A percentile compares a stretch with the other conserved stretches of the same genome.
These are phyloP conservation scores for Prionace glauca DNA, from an alignment of 2,797 vertebrate genomes.

Conservation along the genomic window DNA sequence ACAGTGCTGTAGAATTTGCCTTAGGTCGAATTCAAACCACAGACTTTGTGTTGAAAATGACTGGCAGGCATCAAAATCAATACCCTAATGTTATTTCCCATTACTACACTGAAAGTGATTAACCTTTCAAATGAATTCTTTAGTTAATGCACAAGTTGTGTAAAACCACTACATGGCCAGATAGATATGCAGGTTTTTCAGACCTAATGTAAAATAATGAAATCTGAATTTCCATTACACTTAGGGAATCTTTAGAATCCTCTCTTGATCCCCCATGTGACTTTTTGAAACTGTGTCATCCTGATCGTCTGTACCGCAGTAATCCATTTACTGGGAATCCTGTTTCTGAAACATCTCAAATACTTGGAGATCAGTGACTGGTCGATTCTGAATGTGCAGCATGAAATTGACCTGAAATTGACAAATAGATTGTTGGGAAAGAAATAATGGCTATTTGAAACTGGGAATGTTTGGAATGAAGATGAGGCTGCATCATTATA, in stretches of 20 bases:
- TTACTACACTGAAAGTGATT: background rate
- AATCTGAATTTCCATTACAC: background rate
- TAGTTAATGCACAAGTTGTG: background rate
- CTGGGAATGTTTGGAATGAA: background rate
- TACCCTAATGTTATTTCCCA: background rate
- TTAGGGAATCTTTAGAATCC: background rate
- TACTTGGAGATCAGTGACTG: background rate
- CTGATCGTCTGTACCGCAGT: constrained; percentile 19
- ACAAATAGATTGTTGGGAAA: background rate
- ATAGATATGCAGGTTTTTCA: background rate
- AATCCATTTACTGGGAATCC: constrained; percentile 1
- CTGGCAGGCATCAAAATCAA: constrained; percentile 9
- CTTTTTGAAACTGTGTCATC: background rate
- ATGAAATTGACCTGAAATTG: background rate
- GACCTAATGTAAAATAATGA: background rate
- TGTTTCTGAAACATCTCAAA: background rate
- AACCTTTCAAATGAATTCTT: background rate
- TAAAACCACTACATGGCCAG: background rate
- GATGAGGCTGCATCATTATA: background rate
- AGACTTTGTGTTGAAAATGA: background rate
- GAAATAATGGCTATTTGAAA: background rate
- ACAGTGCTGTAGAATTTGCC: background rate
- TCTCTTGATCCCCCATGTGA: background rate
- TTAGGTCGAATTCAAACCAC: background rate
- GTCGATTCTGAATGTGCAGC: background rate